Base-by-base conservation (phyloP, 2,888 invertebrate genomes). In the Ophion slaviceki region DNA sequence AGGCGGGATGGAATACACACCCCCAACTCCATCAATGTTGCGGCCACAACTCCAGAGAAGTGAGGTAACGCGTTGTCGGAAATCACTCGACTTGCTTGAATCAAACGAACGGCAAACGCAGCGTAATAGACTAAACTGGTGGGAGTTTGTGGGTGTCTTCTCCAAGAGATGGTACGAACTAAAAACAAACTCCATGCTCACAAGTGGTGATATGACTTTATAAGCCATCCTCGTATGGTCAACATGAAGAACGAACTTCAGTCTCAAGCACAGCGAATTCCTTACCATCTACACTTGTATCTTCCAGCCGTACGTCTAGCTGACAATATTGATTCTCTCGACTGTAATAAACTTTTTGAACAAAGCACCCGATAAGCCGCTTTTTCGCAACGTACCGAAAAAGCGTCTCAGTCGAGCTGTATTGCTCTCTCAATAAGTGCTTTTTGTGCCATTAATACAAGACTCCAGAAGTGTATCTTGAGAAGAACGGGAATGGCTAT, bases 361-460 rank as follows among this genome's bases (percentile, higher is more conserved):
- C 17, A 53, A 53, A 53, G 53, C 14, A 5, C 5, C 53, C 11
- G 14, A 53, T 53, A 53, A 53, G 53, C 53, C 5, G 28, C 53
- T 53, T 47, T 53, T 28, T 47, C 28, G 24, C 14, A 32, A 32
- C 28, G 17, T 53, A 53, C 47, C 32, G 70, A 70, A 53, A 32
- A 64, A 53, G 32, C 28, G 45, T 17, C 53, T 53, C 17, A 11
- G 70, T 32, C 53, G 70, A 53, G 70, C 75, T 62, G 45, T 62
- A 20, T 64, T 28, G 62, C 40, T 40, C 45, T n/a, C 45, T 75
- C 62, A 47, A 45, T 64, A 53, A 28, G 59, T 72, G 62, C 75
- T 8, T 67, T 75, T 75, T 75, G 40, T 62, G 10, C 62, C 75
- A 40, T 75, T 75, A 28, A 62, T 75, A 59, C 36, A 6, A 59